A percentile compares a stretch with the other conserved stretches of the same genome.
These are phyloP conservation scores for Artemia sinica DNA, from an alignment of 2,888 invertebrate genomes.

Conservation along the genomic window DNA sequence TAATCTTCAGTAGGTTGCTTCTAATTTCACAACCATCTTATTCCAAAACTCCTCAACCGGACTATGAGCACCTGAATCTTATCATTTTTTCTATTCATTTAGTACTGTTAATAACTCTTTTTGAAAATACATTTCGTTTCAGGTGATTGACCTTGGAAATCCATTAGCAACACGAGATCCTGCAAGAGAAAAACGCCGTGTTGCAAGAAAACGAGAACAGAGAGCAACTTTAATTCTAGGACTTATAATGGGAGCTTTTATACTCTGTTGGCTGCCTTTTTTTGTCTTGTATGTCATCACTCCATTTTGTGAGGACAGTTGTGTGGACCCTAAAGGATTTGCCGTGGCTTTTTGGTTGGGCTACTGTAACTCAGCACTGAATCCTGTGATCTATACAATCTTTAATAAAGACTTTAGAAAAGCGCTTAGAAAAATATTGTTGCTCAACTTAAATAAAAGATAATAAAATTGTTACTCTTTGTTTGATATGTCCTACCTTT, in stretches of 20 bases:
- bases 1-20: too few relatives aligned
- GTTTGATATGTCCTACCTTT: too few relatives aligned
- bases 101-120: too few relatives aligned
- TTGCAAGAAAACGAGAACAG: constrained; percentile 88
- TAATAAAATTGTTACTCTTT: too few relatives aligned
- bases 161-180: constrained; percentile 47
- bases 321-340: constrained; percentile 65
- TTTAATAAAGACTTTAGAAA: constrained; percentile 93
- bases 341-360: constrained; percentile 91
- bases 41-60: too few relatives aligned
- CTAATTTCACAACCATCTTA: too few relatives aligned
- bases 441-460: background rate
- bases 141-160: constrained; percentile 31
- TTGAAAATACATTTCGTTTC: constrained; percentile 6
- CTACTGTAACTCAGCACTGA: constrained; percentile 88
- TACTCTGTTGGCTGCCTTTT: constrained; percentile 95
- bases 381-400: constrained; percentile 57
- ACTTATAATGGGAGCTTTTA: constrained; percentile 95
- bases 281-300: constrained; percentile 80
- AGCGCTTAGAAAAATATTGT: constrained; percentile 77
- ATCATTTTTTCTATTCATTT: too few relatives aligned
- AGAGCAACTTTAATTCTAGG: constrained; percentile 89
- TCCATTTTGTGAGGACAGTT: constrained; percentile 50
- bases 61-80: too few relatives aligned
- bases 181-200: constrained; percentile 73